Percentiles rank a stretch among this genome's conserved stretches.
phyloP scores from a whole-genome alignment of 2,888 invertebrate species.

The Cylloceria caligata region DNA sequence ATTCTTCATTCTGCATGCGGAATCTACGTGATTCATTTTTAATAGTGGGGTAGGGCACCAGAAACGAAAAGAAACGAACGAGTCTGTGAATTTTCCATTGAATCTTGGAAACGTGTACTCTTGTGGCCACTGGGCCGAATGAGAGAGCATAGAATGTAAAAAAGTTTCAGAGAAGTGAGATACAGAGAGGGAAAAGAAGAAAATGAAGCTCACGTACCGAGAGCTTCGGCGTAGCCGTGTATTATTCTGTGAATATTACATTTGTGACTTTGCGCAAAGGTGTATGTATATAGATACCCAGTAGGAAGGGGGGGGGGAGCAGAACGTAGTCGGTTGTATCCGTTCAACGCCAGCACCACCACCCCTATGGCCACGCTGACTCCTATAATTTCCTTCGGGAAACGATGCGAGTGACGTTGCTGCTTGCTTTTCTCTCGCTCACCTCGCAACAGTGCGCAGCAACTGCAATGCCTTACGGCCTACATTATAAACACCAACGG shows the following conservation, averaged over 20 bases:
- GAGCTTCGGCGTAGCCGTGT: conserved; percentile 64
- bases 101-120: not conserved
- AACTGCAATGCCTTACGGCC: conserved; percentile 47
- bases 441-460: conserved; percentile 25
- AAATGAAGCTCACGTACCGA: conserved; percentile 54
- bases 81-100: conserved; percentile 27
- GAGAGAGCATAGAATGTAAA: conserved; percentile 18
- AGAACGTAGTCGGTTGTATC: conserved; percentile 72
- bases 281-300: conserved; percentile 63
- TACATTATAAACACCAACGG: conserved; percentile 59
- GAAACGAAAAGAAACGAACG: not conserved
- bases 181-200: conserved; percentile 46
- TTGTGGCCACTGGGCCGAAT: conserved; percentile 5
- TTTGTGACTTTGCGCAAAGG: conserved; percentile 81
- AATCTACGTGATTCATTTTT: not conserved
- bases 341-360: conserved; percentile 43
- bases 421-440: conserved; percentile 50
- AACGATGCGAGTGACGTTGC: conserved; percentile 80
- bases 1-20: not conserved
- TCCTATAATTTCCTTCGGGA: conserved; percentile 85
- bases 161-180: conserved; percentile 39
- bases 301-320: conserved; percentile 69
- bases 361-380: conserved; percentile 75
- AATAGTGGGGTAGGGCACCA: not conserved
- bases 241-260: conserved; percentile 84